Evolutionary conservation across 1,140 invertebrate species (phyloP), one percentile per base, ranked within the genome.

Genomic region (Zaprionus ghesquierei): DNA sequence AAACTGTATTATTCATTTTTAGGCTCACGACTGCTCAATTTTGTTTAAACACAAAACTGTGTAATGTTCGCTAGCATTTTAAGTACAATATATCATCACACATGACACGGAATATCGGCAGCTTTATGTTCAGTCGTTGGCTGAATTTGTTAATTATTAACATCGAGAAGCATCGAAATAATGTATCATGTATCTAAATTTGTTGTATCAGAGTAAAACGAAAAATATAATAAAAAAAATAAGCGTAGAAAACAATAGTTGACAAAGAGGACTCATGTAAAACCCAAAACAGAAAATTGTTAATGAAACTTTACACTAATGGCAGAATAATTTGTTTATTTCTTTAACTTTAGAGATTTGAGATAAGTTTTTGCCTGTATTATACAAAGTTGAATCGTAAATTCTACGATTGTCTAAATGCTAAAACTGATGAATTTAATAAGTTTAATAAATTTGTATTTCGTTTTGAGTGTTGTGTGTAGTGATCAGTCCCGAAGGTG

Each of bases 401-500:
- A 46, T 29, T 31, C 51, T 62, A 63, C 61, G 61, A 63, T 54
- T 54, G 20, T 25, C 49, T 54, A 29, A 31, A 27, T 41, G 10
- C 29, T 25, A 62, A 35, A 62, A 59, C 18, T 10, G 41, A 69
- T 68, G 75, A 79, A 79, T 79, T 73, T 59, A 65, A 76, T 54
- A 55, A 66, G 70, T 65, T 56, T 56, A 53, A 50, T 46, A 59
- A 64, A 65, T 33, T 65, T 60, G 41, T 66, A 58, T 49, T 49
- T 65, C 41, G 61, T 72, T 75, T 61, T 86, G 65, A 81, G 74
- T 86, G 63, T 66, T 79, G 77, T 78, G 59, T 81, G 66, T 66
- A 53, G 38, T 55, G 41, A 65, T 10, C 46, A 61, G 25, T 66
- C 41, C 49, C 46, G 59, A 69, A 69, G 41, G 77, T 80, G 59